Evolutionary conservation across 2,888 invertebrate species (phyloP).

Genomic region (Taenaris catops): DNA sequence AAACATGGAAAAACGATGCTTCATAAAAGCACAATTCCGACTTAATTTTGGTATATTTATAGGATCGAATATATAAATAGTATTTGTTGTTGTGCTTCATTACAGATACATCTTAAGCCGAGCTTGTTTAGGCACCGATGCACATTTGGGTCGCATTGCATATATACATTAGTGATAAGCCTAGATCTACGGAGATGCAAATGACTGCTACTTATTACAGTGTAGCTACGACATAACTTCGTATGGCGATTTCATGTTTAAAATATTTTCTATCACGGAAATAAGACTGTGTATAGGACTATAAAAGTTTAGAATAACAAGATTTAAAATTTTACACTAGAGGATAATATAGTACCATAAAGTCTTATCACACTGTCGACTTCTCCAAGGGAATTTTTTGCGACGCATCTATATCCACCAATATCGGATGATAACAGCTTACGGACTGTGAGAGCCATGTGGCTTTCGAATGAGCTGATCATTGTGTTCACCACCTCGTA

Average conservation of each 20-base stretch:
- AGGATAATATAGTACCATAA: constrained; percentile 81
- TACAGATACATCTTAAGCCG: constrained; percentile 24
- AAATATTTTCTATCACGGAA: too few species aligned
- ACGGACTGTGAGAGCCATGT: constrained; percentile 89
- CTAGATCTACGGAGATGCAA: constrained; percentile 16
- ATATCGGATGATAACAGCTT: constrained; percentile 86
- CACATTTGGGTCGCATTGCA: constrained; percentile 29
- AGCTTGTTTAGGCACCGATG: constrained; percentile 27
- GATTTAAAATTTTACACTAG: too few species aligned
- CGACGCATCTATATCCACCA: constrained; percentile 92
- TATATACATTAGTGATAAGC: constrained; percentile 27
- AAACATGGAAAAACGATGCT: too few species aligned
- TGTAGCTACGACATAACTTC: too few species aligned
- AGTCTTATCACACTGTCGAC: constrained; percentile 92
- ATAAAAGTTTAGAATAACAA: too few species aligned
- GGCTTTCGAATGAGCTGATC: constrained; percentile 89
- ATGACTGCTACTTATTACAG: neutral
- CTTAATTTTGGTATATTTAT: too few species aligned
- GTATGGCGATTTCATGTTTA: too few species aligned
- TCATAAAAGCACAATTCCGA: too few species aligned
- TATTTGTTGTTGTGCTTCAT: constrained; percentile 11
- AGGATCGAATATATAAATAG: neutral
- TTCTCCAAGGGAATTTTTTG: constrained; percentile 92
- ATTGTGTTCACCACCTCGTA: constrained; percentile 86
- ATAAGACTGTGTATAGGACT: too few species aligned